Percentiles rank a stretch among this genome's conserved stretches.
Conservation (phyloP, 2,113 vertebrate genomes). For the Heteronetta atricapilla region DNA sequence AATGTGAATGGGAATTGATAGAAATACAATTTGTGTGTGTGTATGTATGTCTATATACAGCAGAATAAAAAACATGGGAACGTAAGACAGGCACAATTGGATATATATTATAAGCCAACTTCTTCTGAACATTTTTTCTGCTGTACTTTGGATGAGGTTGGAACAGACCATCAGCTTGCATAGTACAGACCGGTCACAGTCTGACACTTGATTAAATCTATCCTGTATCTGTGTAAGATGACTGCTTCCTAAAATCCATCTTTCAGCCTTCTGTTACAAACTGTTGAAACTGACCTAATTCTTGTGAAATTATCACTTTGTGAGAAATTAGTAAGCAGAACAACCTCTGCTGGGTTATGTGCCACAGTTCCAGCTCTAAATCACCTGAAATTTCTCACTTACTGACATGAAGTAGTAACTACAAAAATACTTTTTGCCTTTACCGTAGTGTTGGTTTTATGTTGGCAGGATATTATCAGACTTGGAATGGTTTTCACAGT, state of each 20-base stretch:
- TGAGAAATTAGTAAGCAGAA: background rate
- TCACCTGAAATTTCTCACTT: background rate
- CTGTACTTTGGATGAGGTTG: background rate
- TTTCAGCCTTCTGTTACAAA: background rate
- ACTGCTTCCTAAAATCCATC: background rate
- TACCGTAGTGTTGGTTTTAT: background rate
- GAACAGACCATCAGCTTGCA: background rate
- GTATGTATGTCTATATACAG: background rate
- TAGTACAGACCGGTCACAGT: background rate
- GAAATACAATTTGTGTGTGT: background rate
- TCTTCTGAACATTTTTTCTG: background rate
- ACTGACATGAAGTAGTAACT: background rate
- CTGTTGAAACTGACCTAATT: background rate
- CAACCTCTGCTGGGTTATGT: background rate
- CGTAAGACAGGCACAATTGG: background rate
- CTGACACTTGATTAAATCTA: background rate
- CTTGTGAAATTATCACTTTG: background rate
- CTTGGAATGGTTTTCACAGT: background rate
- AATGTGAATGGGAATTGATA: background rate
- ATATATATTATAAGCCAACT: background rate
- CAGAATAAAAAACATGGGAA: background rate
- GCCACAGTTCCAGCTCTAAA: background rate
- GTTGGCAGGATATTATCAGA: background rate
- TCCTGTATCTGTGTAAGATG: background rate
- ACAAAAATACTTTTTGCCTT: background rate